These are phyloP conservation scores for Nycticorax nycticorax DNA, from an alignment of 2,113 vertebrate species.

Conservation along the genomic window DNA sequence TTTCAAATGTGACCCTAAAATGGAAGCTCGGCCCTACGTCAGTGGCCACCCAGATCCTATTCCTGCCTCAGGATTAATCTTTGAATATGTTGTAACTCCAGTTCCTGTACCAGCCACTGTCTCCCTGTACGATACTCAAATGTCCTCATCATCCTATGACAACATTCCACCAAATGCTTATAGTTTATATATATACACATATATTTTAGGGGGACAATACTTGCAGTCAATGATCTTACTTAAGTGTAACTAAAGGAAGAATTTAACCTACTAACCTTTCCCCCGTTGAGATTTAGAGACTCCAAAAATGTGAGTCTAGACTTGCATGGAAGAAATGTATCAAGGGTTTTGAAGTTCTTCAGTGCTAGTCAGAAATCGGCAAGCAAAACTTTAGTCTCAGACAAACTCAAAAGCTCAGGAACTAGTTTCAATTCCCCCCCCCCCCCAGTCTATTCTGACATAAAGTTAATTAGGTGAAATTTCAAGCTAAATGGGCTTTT, in stretches of 20 bases:
- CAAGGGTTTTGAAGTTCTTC: not conserved
- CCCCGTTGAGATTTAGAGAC: not conserved
- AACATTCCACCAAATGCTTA: not conserved
- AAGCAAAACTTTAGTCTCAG: not conserved
- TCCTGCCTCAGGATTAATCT: not conserved
- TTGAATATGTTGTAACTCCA: not conserved
- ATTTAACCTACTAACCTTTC: constrained; percentile 4
- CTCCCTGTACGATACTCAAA: not conserved
- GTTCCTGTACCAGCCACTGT: not conserved
- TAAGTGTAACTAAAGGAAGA: not conserved
- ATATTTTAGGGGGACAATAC: not conserved
- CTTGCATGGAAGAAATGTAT: not conserved
- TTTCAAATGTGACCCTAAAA: not conserved
- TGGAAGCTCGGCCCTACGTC: not conserved
- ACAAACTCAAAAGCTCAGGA: not conserved
- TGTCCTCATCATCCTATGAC: not conserved
- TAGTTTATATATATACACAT: not conserved
- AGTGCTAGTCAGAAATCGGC: not conserved
- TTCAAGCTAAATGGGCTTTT: not conserved
- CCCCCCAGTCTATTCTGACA: not conserved
- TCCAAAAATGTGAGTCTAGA: not conserved
- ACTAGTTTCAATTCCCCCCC: not conserved
- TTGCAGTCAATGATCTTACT: not conserved
- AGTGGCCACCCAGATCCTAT: not conserved
- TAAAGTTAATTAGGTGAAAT: constrained; percentile 40